Base-by-base conservation (phyloP, 2,113 vertebrate genomes). In the Zingel zingel region DNA sequence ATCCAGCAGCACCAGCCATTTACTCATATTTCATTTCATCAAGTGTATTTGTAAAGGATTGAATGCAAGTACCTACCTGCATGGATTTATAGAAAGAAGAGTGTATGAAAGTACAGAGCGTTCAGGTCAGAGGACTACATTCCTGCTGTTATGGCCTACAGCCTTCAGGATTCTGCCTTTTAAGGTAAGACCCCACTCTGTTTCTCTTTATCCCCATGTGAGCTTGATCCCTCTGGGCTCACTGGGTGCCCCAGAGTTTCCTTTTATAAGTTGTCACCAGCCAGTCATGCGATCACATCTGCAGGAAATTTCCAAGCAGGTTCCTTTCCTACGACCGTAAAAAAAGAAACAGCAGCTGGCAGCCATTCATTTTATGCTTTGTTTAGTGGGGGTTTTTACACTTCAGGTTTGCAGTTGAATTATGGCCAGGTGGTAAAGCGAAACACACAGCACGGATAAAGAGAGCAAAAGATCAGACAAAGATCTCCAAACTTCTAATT, bases 131-230 rank as follows among this genome's bases (percentile, higher is more conserved):
- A 81, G 74, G 62, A 85, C 59, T 76, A 63, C 90, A 86, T 92
- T 93, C 71, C 81, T 87, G 51, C n/a, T 12, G 18, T 86, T 84
- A 69, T 73, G 83, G 79, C 58, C 75, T 64, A 53, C 81, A 89
- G 82, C 39, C 48, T 71, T 79, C 78, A 63, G 79, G 67, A 89
- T 94, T 92, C 89, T 94, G 82, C 94, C 94, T 94, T 96, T 95
- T 96, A 95, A 95, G 94, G 94, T 87, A 93, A 94, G 89, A 83
- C 83, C 87, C 75, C 74, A 51, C 79, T 91, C 78, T 83, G 84
- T 77, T 88, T 87, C 76, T 79, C 70, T 77, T 84, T 71, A 71
- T 84, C 88, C 82, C 81, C 63, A 48, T 58, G 48, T 64, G 64
- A 27, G 74, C 70, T 39, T 84, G 74, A 84, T 88, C 85, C 69